Percentiles rank a stretch among this genome's conserved stretches.
Conservation (phyloP, 2,888 invertebrate species). For the Agonum fuliginosum region DNA sequence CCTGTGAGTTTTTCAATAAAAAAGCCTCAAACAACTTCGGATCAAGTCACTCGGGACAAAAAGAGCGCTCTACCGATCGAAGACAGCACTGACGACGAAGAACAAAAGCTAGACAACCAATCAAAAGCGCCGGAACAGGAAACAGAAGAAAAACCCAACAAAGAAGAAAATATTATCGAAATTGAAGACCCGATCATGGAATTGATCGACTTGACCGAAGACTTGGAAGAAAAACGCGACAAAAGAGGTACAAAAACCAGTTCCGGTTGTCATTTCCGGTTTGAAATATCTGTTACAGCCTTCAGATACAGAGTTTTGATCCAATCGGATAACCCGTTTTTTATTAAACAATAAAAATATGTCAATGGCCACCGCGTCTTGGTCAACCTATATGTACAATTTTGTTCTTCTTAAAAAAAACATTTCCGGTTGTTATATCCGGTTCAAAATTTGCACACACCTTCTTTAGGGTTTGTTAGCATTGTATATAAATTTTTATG, state of each 20-base stretch:
- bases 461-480: too few species aligned
- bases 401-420: too few species aligned
- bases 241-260: conserved; percentile 66
- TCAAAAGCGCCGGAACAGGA: neutral
- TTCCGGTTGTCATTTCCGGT: too few species aligned
- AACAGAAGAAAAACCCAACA: conserved; percentile 1
- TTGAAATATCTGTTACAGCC: too few species aligned
- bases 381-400: too few species aligned
- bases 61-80: conserved; percentile 87
- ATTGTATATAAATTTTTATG: too few species aligned
- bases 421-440: too few species aligned
- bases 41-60: conserved; percentile 79
- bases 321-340: too few species aligned
- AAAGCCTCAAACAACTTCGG: conserved; percentile 82
- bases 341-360: too few species aligned
- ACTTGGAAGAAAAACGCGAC: conserved; percentile 74
- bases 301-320: too few species aligned
- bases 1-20: conserved; percentile 91
- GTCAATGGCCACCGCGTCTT: too few species aligned
- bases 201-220: conserved; percentile 78
- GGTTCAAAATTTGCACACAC: too few species aligned
- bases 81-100: conserved; percentile 82
- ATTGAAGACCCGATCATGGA: conserved; percentile 73
- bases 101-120: conserved; percentile 43
- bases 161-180: conserved; percentile 66